These are phyloP conservation scores for Solenopsis fugax DNA, from an alignment of 1,140 invertebrate genomes.

Conservation along the genomic window DNA sequence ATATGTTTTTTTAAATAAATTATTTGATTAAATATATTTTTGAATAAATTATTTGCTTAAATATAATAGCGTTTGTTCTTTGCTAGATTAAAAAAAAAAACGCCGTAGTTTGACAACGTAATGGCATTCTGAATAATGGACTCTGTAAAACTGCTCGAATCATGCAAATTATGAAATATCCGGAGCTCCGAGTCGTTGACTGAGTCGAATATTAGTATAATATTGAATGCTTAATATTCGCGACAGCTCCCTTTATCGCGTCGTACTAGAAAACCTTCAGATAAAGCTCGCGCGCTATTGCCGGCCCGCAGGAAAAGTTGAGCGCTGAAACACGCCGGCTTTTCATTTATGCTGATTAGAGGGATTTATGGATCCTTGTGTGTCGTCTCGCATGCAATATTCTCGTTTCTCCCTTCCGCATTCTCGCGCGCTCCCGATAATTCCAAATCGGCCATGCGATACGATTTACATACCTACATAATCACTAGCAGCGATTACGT, in stretches of 20 bases:
- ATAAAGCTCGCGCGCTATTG: conserved; percentile 7
- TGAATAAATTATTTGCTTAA: too few relatives aligned
- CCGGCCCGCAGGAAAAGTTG: conserved; percentile 30
- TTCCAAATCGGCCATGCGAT: background rate
- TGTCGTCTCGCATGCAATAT: background rate
- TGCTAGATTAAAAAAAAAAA: background rate
- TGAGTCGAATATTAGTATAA: background rate
- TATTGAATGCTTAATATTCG: conserved; percentile 43
- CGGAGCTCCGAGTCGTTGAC: background rate
- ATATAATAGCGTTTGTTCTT: background rate
- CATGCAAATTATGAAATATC: conserved; percentile 27
- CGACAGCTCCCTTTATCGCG: conserved; percentile 7
- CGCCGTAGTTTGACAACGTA: background rate
- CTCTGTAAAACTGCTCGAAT: background rate
- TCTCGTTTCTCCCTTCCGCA: background rate
- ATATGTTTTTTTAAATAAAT: too few relatives aligned
- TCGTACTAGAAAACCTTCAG: background rate
- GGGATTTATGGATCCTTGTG: conserved; percentile 15
- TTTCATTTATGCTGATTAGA: conserved; percentile 27
- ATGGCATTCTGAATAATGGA: conserved; percentile 4
- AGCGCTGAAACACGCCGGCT: background rate
- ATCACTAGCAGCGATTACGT: background rate
- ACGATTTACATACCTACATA: background rate
- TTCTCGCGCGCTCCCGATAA: background rate
- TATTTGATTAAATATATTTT: too few relatives aligned